A percentile compares a stretch with the other conserved stretches of the same genome.
These are phyloP conservation scores for Ladona fulva DNA, from an alignment of 1,140 invertebrate species.

Conservation along the genomic window DNA sequence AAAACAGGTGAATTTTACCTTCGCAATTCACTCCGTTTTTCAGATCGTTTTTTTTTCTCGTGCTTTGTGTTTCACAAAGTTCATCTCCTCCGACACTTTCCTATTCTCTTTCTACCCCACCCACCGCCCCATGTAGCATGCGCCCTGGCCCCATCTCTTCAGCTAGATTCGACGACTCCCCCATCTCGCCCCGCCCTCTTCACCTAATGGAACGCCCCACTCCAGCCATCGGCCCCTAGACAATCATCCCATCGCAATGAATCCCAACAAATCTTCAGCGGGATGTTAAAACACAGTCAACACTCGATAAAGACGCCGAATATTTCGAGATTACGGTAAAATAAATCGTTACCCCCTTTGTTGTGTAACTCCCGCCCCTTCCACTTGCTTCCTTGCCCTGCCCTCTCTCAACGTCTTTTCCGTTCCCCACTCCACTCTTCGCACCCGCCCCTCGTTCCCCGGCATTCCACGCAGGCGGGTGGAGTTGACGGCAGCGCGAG, in stretches of 20 bases:
- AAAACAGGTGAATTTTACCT: too few species aligned
- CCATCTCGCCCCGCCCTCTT: not conserved
- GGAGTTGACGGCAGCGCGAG: not conserved
- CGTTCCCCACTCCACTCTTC: not conserved
- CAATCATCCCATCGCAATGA: not conserved
- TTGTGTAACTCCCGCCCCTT: not conserved
- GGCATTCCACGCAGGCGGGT: not conserved
- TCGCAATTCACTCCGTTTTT: too few species aligned
- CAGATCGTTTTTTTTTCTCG: too few species aligned
- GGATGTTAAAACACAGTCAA: not conserved
- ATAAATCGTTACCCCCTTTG: not conserved
- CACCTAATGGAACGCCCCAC: not conserved
- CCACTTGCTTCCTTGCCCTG: not conserved
- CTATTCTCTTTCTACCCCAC: not conserved
- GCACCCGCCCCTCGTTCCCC: not conserved
- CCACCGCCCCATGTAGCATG: not conserved
- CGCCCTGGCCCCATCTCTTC: not conserved
- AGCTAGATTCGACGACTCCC: conserved; percentile 1
- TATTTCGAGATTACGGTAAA: not conserved
- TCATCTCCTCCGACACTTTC: not conserved
- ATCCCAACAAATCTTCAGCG: not conserved
- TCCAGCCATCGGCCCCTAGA: not conserved
- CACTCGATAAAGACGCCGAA: not conserved
- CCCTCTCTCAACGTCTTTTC: conserved; percentile 2
- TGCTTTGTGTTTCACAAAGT: too few species aligned